A percentile compares a stretch with the other conserved stretches of the same genome.
These are phyloP conservation scores for Datnioides undecimradiatus DNA, from an alignment of 2,113 vertebrate genomes.

Conservation along the genomic window DNA sequence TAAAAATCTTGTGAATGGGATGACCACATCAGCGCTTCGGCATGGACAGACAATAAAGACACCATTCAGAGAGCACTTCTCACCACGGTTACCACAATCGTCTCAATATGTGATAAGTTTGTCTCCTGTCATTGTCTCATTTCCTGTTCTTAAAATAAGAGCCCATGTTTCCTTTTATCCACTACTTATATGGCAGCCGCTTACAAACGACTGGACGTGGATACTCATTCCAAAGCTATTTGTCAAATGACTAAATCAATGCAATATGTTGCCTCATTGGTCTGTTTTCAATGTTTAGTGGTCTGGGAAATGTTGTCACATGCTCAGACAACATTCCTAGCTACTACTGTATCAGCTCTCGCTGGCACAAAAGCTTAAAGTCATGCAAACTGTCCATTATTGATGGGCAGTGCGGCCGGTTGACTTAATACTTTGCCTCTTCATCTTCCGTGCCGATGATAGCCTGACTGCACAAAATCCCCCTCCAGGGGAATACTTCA, in stretches of 20 bases:
- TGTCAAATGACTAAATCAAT: conserved; percentile 78
- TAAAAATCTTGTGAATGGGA: conserved; percentile 27
- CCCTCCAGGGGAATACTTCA: conserved; percentile 47
- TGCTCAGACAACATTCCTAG: conserved; percentile 59
- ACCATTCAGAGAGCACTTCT: conserved; percentile 46
- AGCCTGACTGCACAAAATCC: conserved; percentile 40
- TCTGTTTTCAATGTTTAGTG: conserved; percentile 78
- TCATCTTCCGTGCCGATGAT: conserved; percentile 44
- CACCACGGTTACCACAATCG: conserved; percentile 47
- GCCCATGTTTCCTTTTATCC: conserved; percentile 64
- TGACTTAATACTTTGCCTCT: conserved; percentile 29
- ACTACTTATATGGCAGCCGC: conserved; percentile 66
- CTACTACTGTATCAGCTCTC: conserved; percentile 64
- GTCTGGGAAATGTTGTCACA: conserved; percentile 75
- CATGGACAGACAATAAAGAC: conserved; percentile 55
- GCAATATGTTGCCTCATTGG: conserved; percentile 68
- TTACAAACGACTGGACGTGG: conserved; percentile 61
- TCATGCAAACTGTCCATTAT: conserved; percentile 24
- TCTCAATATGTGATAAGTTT: conserved; percentile 73
- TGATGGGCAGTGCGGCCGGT: conserved; percentile 25
- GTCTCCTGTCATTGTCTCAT: conserved; percentile 77
- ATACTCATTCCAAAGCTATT: conserved; percentile 73
- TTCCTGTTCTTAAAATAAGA: conserved; percentile 75
- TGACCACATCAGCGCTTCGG: conserved; percentile 22
- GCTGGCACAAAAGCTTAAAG: conserved; percentile 30